Evolutionary conservation across 1,140 invertebrate genomes (phyloP).

Genomic region (Panagrolaimus sp.): DNA sequence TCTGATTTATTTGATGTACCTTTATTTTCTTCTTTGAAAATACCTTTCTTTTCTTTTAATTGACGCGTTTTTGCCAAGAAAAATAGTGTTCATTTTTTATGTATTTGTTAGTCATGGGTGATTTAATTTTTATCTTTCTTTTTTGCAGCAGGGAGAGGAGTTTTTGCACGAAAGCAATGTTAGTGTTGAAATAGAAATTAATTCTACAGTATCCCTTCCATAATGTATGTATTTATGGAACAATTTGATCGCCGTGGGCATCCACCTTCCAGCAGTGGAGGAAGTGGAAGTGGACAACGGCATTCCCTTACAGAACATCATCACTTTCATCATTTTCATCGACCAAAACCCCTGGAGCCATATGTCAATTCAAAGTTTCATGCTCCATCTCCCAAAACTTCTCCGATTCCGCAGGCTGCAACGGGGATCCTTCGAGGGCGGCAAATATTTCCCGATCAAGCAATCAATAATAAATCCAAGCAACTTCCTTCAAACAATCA

Average conservation of each 20-base stretch:
- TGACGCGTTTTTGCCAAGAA: neutral
- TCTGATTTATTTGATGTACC: too few relatives aligned
- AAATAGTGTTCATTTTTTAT: neutral
- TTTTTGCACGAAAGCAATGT: neutral
- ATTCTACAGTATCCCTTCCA: neutral
- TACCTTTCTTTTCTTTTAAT: neutral
- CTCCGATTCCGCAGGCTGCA: neutral
- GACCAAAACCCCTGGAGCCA: neutral
- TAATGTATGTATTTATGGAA: slow-evolving; percentile 14
- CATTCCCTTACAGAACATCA: neutral
- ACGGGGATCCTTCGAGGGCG: neutral
- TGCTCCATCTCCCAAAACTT: neutral
- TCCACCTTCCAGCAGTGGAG: neutral
- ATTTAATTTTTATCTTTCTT: too few relatives aligned
- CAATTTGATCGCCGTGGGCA: neutral
- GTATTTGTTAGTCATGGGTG: too few relatives aligned
- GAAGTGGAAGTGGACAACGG: too few relatives aligned
- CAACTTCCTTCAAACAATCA: too few relatives aligned
- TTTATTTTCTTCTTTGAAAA: neutral
- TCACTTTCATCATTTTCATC: slow-evolving; percentile 1
- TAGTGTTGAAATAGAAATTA: neutral
- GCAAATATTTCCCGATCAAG: neutral
- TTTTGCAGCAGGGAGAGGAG: neutral
- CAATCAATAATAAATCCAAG: too few relatives aligned
- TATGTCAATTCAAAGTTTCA: neutral